phyloP scores from a whole-genome alignment of 1,140 invertebrate species.

The Drusus annulatus region DNA sequence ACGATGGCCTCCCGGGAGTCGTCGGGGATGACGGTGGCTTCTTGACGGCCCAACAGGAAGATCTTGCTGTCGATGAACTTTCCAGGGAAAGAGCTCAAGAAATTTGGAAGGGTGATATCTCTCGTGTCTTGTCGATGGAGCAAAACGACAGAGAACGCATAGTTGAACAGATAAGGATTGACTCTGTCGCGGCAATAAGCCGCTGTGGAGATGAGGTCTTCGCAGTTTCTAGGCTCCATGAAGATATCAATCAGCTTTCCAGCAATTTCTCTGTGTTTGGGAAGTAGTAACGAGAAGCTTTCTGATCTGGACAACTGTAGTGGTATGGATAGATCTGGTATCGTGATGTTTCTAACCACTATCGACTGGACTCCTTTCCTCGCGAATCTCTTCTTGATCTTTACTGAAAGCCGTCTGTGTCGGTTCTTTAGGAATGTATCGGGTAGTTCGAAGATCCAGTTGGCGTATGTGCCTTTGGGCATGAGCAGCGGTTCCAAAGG shows the following conservation, averaged over 20 bases:
- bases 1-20: slow-evolving; percentile 67
- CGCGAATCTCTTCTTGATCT: slow-evolving; percentile 67
- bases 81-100: slow-evolving; percentile 83
- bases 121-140: slow-evolving; percentile 76
- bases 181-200: slow-evolving; percentile 63
- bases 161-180: slow-evolving; percentile 66
- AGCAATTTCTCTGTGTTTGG: slow-evolving; percentile 78
- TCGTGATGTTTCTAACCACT: slow-evolving; percentile 75
- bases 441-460: slow-evolving; percentile 74
- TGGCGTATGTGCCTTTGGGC: slow-evolving; percentile 72
- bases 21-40: not conserved
- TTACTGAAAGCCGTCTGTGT: not conserved
- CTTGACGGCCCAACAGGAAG: slow-evolving; percentile 69
- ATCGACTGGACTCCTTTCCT: slow-evolving; percentile 69
- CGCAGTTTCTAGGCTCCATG: slow-evolving; percentile 66
- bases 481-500: slow-evolving; percentile 79
- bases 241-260: slow-evolving; percentile 81
- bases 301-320: slow-evolving; percentile 77
- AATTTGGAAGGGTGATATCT: slow-evolving; percentile 77
- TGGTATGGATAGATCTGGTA: slow-evolving; percentile 79
- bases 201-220: slow-evolving; percentile 62
- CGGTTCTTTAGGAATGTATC: slow-evolving; percentile 61
- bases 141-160: slow-evolving; percentile 64
- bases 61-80: slow-evolving; percentile 77
- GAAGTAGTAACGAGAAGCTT: slow-evolving; percentile 83